phyloP scores from a whole-genome alignment of 2,888 invertebrate species.

The Orchesellides sinensis region DNA sequence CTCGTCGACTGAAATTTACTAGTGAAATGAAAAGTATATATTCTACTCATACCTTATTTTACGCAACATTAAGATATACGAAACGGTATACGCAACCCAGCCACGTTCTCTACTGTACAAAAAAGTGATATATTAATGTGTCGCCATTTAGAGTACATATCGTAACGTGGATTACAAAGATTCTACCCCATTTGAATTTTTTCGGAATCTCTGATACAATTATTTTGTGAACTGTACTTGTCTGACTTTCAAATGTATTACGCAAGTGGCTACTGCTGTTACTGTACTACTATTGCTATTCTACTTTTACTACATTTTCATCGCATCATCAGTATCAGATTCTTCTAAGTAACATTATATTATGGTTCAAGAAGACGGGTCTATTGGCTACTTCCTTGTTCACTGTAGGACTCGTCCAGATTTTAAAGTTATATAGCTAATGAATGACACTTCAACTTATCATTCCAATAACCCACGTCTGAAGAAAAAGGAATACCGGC shows the following conservation, averaged over 20 bases:
- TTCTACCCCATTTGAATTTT: too few relatives aligned
- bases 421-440: too few relatives aligned
- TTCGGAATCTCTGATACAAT: too few relatives aligned
- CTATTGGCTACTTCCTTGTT: too few relatives aligned
- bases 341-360: not conserved
- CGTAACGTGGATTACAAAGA: conserved; percentile 1
- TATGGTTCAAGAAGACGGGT: not conserved
- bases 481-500: too few relatives aligned
- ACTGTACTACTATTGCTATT: conserved; percentile 5
- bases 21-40: not conserved
- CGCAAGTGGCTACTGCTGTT: conserved; percentile 25
- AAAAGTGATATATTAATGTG: conserved; percentile 21
- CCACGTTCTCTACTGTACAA: not conserved
- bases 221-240: too few relatives aligned
- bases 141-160: not conserved
- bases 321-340: too few relatives aligned
- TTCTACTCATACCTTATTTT: not conserved
- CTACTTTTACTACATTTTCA: too few relatives aligned
- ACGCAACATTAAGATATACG: not conserved
- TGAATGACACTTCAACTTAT: too few relatives aligned
- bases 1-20: not conserved
- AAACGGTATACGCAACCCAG: too few relatives aligned
- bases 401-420: too few relatives aligned
- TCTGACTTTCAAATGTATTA: not conserved
- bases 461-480: too few relatives aligned